phyloP scores from a whole-genome alignment of 2,113 vertebrate genomes.

The Pycnonotus jocosus region DNA sequence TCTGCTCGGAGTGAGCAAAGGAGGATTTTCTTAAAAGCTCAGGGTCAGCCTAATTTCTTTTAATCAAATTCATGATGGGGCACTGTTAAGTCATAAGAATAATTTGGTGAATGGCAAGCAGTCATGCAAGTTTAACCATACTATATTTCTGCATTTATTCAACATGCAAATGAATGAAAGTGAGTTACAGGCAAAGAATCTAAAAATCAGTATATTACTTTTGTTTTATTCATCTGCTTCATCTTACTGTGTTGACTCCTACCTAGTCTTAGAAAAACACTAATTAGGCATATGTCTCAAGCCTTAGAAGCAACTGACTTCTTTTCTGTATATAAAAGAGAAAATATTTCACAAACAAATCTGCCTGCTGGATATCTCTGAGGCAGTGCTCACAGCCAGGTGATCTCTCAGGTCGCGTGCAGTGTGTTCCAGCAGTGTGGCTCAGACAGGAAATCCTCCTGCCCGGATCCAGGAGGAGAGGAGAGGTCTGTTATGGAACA shows the following conservation, averaged over 20 bases:
- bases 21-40: not conserved
- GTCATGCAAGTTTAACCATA: not conserved
- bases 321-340: not conserved
- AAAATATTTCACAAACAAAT: not conserved
- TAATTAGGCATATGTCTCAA: not conserved
- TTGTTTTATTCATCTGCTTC: not conserved
- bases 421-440: accelerated
- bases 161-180: not conserved
- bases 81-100: not conserved
- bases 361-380: not conserved
- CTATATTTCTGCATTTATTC: not conserved
- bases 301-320: not conserved
- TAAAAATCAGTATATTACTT: not conserved
- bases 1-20: not conserved
- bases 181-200: not conserved
- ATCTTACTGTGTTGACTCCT: not conserved
- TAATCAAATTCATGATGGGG: not conserved
- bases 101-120: not conserved
- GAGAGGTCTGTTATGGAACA: not conserved
- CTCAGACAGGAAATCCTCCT: not conserved
- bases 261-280: not conserved
- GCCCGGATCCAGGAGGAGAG: accelerated
- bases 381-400: accelerated
- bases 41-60: not conserved
- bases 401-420: accelerated